These are phyloP conservation scores for Drosophila merina DNA, from an alignment of 2,888 invertebrate species.

Conservation along the genomic window DNA sequence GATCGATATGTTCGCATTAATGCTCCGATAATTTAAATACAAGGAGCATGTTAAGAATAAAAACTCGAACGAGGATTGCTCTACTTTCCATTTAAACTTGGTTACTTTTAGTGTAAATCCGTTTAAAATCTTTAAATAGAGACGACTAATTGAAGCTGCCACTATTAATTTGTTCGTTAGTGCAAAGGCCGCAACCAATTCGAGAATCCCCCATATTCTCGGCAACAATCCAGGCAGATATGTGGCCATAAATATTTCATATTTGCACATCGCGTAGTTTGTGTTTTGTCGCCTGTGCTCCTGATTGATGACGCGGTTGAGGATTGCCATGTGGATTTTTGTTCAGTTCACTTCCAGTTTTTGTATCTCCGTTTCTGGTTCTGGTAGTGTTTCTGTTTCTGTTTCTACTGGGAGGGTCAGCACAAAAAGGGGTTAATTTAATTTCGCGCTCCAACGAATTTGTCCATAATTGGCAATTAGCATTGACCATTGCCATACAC, in stretches of 20 bases:
- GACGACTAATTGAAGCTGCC: constrained; percentile 12
- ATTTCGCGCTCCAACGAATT: constrained; percentile 82
- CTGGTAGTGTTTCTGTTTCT: not conserved
- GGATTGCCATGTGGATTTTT: constrained; percentile 48
- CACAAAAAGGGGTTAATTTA: constrained; percentile 80
- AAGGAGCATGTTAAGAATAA: not conserved
- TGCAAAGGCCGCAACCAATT: constrained; percentile 27
- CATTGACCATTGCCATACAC: constrained; percentile 75
- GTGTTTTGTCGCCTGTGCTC: constrained; percentile 58
- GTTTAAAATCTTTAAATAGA: not conserved
- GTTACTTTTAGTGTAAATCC: not conserved
- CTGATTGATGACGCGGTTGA: constrained; percentile 72
- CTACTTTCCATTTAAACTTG: not conserved
- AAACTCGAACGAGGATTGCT: not conserved
- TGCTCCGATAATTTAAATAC: not conserved
- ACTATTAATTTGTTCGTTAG: constrained; percentile 10
- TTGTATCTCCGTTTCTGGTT: not conserved
- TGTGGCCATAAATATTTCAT: constrained; percentile 47
- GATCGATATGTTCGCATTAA: constrained; percentile 41
- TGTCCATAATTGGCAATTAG: constrained; percentile 82
- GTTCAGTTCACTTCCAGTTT: constrained; percentile 2
- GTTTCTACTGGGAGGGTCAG: constrained; percentile 1
- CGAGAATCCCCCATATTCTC: constrained; percentile 24
- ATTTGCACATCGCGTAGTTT: constrained; percentile 59
- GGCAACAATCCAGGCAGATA: constrained; percentile 35